phyloP scores from a whole-genome alignment of 1,140 invertebrate genomes.

The Euborellia annulipes region DNA sequence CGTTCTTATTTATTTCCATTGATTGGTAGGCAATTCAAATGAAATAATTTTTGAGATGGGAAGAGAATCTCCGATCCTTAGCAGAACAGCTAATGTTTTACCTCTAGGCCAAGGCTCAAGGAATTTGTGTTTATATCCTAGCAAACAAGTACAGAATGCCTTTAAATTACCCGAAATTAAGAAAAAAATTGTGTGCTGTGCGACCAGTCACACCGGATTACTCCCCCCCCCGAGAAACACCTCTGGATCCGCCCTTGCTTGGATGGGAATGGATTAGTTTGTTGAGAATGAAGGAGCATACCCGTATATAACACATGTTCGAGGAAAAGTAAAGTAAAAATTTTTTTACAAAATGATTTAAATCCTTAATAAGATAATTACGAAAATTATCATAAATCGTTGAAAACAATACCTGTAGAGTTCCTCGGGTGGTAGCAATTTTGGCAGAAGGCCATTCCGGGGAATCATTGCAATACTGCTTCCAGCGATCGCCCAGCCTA shows the following conservation, averaged over 20 bases:
- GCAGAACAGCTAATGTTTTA: no score
- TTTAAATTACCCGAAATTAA: no score
- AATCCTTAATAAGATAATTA: conserved; percentile 9
- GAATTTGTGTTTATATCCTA: no score
- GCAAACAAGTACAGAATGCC: no score
- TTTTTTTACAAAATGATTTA: not conserved
- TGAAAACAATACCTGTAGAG: conserved; percentile 40
- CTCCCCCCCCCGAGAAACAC: no score
- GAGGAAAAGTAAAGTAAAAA: not conserved
- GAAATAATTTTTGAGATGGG: no score
- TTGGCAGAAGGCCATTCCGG: conserved; percentile 65
- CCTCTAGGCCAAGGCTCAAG: no score
- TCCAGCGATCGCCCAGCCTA: conserved; percentile 83
- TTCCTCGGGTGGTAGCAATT: conserved; percentile 58
- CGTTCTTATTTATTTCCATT: no score
- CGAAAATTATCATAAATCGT: not conserved
- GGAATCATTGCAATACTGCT: conserved; percentile 93
- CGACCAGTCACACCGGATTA: no score
- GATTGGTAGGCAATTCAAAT: no score
- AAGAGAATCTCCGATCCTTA: no score
- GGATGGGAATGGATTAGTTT: not conserved
- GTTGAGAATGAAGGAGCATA: not conserved
- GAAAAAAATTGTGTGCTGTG: no score
- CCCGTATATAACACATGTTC: not conserved
- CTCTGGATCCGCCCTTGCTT: not conserved